Conservation (phyloP, 2,797 vertebrate genomes). For the Fistularia commersonii region DNA sequence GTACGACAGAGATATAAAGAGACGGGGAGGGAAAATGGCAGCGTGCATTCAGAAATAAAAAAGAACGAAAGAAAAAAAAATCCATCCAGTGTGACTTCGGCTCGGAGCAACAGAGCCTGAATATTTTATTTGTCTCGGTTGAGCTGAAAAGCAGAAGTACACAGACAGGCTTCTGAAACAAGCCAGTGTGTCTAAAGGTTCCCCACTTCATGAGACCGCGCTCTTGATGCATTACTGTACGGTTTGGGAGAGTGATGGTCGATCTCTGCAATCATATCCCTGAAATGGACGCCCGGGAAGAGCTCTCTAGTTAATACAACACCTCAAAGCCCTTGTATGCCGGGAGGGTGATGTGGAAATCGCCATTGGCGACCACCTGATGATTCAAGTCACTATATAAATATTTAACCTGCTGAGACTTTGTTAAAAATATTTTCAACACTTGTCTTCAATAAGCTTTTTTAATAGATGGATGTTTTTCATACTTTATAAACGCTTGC, state of each 20-base stretch:
- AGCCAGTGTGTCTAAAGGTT: conserved; percentile 23
- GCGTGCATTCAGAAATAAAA: conserved; percentile 48
- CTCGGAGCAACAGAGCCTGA: conserved; percentile 50
- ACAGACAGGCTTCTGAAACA: conserved; percentile 10
- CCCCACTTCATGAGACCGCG: conserved; percentile 39
- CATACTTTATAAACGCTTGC: no score
- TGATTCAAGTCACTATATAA: no score
- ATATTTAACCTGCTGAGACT: no score
- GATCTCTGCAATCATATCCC: conserved; percentile 39
- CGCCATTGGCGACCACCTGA: no score
- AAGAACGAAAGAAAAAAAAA: conserved; percentile 3
- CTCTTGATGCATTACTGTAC: conserved; percentile 18
- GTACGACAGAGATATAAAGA: conserved; percentile 12
- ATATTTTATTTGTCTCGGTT: conserved; percentile 62
- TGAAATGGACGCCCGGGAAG: conserved; percentile 1
- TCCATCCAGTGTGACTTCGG: conserved; percentile 51
- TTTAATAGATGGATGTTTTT: no score
- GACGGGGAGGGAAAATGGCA: conserved; percentile 24
- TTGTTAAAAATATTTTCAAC: no score
- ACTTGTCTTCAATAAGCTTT: no score
- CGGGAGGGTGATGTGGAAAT: no score
- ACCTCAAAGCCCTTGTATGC: neutral
- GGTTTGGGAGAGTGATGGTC: conserved; percentile 19
- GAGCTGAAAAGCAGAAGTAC: conserved; percentile 29
- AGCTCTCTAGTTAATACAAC: conserved; percentile 30